phyloP scores from a whole-genome alignment of 35 echinoderm and acorn worm genomes.

The Amphiura filiformis region DNA sequence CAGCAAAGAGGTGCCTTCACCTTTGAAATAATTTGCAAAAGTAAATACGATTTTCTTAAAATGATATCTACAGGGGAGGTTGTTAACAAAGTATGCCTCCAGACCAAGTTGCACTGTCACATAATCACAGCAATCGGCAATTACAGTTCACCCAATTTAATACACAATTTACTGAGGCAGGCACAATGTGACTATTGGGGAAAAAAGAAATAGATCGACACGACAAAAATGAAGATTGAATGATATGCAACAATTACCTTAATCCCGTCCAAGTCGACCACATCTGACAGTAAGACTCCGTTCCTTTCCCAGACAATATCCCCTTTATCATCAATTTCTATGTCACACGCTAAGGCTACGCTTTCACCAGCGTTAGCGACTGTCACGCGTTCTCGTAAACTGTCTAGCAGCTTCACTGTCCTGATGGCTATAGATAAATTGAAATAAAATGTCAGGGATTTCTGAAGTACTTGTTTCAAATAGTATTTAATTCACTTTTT shows the following conservation, averaged over 20 bases:
- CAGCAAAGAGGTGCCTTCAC: no score
- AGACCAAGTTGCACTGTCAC: no score
- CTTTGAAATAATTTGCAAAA: no score
- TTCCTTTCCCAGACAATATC: slow-evolving; percentile 55
- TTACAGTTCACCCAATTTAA: no score
- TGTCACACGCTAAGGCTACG: slow-evolving; percentile 51
- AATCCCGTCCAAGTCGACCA: slow-evolving; percentile 47
- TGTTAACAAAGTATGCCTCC: no score
- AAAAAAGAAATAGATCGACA: no score
- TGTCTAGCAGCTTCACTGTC: slow-evolving; percentile 50
- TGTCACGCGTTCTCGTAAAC: slow-evolving; percentile 29
- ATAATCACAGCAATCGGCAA: no score
- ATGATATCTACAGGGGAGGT: no score
- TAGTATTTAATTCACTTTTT: neutral
- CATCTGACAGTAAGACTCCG: slow-evolving; percentile 31
- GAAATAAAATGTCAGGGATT: neutral
- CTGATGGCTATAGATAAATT: slow-evolving; percentile 48
- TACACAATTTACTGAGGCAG: no score
- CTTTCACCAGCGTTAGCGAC: slow-evolving; percentile 46
- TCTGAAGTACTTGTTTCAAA: neutral
- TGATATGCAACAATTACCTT: neutral
- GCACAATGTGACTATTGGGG: no score
- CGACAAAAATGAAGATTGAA: no score
- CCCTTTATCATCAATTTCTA: slow-evolving; percentile 25
- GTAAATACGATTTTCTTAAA: no score